Evolutionary conservation across 2,888 invertebrate genomes (phyloP).

Genomic region (Ormyrus rosae): DNA sequence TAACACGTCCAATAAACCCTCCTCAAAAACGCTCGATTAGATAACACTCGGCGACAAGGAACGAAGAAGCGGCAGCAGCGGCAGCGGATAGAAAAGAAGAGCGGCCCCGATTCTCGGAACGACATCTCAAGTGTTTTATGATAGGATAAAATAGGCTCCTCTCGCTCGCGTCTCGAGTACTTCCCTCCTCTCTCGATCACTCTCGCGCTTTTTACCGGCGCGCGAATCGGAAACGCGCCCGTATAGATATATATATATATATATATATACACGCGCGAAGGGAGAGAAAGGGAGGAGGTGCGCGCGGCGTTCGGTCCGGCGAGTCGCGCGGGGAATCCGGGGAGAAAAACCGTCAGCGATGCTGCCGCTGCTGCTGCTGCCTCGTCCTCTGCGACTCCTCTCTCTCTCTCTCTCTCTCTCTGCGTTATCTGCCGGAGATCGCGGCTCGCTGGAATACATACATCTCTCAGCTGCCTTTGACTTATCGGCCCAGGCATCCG

Average conservation of each 20-base stretch:
- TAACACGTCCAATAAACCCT: neutral
- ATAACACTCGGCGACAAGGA: slow-evolving; percentile 5
- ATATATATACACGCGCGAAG: no score
- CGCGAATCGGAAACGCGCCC: neutral
- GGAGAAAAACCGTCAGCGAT: slow-evolving; percentile 2
- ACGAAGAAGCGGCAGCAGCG: neutral
- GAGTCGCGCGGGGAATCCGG: slow-evolving; percentile 30
- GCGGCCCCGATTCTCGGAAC: slow-evolving; percentile 41
- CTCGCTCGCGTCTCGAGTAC: slow-evolving; percentile 34
- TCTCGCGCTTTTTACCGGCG: slow-evolving; percentile 49
- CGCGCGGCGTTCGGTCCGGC: neutral
- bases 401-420: slow-evolving; percentile 17
- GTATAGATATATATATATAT: no score
- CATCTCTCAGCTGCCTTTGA: slow-evolving; percentile 40
- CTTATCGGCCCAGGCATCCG: slow-evolving; percentile 41
- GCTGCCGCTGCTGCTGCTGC: neutral
- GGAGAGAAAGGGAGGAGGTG: no score
- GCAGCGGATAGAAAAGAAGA: no score
- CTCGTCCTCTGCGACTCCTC: neutral
- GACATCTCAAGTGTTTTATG: slow-evolving; percentile 54
- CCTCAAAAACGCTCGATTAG: slow-evolving; percentile 9
- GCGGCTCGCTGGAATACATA: slow-evolving; percentile 42
- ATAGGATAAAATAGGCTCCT: slow-evolving; percentile 51
- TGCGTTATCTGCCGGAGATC: slow-evolving; percentile 39
- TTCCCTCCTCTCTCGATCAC: slow-evolving; percentile 33